Conservation (phyloP, 2,888 invertebrate genomes). For the Coenonympha glycerion region DNA sequence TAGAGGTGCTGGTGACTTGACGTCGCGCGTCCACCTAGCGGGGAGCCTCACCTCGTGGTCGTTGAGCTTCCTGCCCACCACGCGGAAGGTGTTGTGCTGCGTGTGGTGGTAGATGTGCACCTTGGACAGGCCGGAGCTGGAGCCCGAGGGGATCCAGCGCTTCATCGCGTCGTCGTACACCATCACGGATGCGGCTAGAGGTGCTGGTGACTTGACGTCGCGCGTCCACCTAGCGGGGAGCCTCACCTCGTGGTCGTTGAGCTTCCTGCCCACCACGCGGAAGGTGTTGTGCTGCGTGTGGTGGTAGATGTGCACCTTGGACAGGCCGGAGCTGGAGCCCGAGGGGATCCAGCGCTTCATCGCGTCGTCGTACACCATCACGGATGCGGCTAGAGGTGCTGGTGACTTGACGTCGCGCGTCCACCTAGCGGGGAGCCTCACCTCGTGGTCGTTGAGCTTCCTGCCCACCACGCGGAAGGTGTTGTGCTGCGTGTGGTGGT, state of each 20-base stretch:
- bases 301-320: constrained; percentile 98
- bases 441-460: constrained; percentile 96
- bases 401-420: no score
- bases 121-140: constrained; percentile 94
- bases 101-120: constrained; percentile 99
- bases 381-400: no score
- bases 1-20: no score
- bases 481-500: constrained; percentile 96
- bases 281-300: constrained; percentile 97
- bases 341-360: constrained; percentile 98
- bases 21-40: no score
- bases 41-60: no score
- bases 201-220: no score
- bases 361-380: constrained; percentile 98
- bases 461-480: constrained; percentile 98
- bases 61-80: no score
- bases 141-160: constrained; percentile 97
- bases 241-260: constrained; percentile 92
- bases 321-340: constrained; percentile 92
- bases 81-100: constrained; percentile 96
- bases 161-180: constrained; percentile 92
- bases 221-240: background rate
- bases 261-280: constrained; percentile 96
- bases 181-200: no score
- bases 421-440: constrained; percentile 51